phyloP scores from a whole-genome alignment of 2,888 invertebrate species.

The Melinaea marsaeus region DNA sequence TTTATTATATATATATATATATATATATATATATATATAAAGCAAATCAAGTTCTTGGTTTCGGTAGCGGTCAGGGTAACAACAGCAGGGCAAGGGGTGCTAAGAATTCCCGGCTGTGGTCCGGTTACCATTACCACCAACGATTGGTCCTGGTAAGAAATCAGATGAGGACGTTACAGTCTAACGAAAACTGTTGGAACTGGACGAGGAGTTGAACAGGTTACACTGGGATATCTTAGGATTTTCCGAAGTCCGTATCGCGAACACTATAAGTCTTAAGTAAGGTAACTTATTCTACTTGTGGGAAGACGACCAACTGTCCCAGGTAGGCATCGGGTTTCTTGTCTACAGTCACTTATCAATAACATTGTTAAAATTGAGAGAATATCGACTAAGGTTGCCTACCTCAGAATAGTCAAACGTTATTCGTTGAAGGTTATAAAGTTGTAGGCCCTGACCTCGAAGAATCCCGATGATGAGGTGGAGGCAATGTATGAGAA shows the following conservation, averaged over 20 bases:
- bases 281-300: conserved; percentile 26
- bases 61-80: conserved; percentile 25
- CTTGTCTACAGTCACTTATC: conserved; percentile 3
- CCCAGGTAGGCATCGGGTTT: conserved; percentile 24
- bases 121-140: conserved; percentile 11
- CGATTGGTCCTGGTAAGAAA: conserved; percentile 15
- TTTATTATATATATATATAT: too few species aligned
- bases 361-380: neutral
- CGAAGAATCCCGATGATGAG: too few species aligned
- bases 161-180: conserved; percentile 10
- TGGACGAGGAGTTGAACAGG: neutral
- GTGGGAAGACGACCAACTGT: conserved; percentile 28
- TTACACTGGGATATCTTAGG: neutral
- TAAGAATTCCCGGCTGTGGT: conserved; percentile 28
- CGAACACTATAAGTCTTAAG: conserved; percentile 26
- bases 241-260: conserved; percentile 7
- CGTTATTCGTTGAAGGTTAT: conserved; percentile 9
- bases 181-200: conserved; percentile 10
- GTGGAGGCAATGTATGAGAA: too few species aligned
- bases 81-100: conserved; percentile 27
- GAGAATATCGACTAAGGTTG: conserved; percentile 11
- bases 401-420: conserved; percentile 12
- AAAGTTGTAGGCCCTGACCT: neutral
- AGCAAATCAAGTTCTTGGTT: conserved; percentile 13
- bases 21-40: too few species aligned